Evolutionary conservation across 35 echinoderm and acorn worm species (phyloP).

Genomic region (Lytechinus pictus): DNA sequence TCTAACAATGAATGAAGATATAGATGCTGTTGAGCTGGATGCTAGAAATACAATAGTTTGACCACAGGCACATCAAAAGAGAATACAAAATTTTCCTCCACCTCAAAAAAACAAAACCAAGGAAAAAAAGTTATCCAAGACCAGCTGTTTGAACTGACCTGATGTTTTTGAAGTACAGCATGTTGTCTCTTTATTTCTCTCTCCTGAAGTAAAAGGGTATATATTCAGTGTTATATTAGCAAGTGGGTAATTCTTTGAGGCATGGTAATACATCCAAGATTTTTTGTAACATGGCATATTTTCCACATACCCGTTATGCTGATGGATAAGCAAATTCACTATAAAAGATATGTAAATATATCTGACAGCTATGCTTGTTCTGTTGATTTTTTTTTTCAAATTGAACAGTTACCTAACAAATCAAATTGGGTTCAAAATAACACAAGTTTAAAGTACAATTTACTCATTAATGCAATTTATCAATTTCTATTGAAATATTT

Average conservation of each 20-base stretch:
- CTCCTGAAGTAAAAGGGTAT: slow-evolving; percentile 66
- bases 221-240: background rate
- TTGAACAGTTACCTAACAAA: background rate
- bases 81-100: background rate
- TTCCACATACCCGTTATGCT: too few species aligned
- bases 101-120: background rate
- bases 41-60: background rate
- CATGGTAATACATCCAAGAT: too few species aligned
- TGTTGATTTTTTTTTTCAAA: too few species aligned
- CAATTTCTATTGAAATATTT: too few species aligned
- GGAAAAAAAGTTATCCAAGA: background rate
- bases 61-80: slow-evolving; percentile 1
- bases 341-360: too few species aligned
- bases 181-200: slow-evolving; percentile 96
- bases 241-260: background rate
- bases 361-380: too few species aligned
- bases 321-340: too few species aligned
- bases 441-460: background rate
- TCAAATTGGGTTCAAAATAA: background rate
- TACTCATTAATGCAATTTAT: too few species aligned
- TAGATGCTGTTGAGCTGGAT: background rate
- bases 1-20: background rate
- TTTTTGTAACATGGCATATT: too few species aligned
- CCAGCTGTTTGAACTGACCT: slow-evolving; percentile 66
- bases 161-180: slow-evolving; percentile 92